These are phyloP conservation scores for Neosilurus hyrtlii DNA, from an alignment of 2,797 vertebrate genomes.

Conservation along the genomic window DNA sequence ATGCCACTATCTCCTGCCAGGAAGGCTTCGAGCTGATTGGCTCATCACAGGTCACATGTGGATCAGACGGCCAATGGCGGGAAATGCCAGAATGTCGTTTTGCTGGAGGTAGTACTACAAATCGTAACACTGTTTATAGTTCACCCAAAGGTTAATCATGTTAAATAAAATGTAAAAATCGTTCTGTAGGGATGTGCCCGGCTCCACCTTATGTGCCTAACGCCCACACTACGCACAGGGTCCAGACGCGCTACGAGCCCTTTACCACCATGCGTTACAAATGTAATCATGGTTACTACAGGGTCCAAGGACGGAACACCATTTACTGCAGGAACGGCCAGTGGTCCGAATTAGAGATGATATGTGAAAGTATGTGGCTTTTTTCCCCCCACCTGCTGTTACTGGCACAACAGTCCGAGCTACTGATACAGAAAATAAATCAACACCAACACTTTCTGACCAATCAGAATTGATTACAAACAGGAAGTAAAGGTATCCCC, in stretches of 20 bases:
- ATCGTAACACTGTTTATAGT: background rate
- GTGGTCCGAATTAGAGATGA: conserved; percentile 60
- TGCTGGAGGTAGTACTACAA: background rate
- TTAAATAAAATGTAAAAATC: background rate
- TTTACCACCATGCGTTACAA: conserved; percentile 52
- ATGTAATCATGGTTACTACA: conserved; percentile 59
- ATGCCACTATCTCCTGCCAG: conserved; percentile 3
- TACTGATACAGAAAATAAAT: background rate
- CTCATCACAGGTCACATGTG: conserved; percentile 31
- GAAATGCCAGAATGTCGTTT: conserved; percentile 11
- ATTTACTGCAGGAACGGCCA: conserved; percentile 54
- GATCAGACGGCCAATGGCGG: conserved; percentile 34
- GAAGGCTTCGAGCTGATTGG: conserved; percentile 30
- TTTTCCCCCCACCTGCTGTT: too few relatives aligned
- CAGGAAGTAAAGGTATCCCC: background rate
- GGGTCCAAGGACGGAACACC: conserved; percentile 44
- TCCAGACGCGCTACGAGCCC: conserved; percentile 38
- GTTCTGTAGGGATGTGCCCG: conserved; percentile 54
- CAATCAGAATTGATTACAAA: background rate
- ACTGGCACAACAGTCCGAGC: background rate
- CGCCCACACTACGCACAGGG: conserved; percentile 33
- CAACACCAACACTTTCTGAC: background rate
- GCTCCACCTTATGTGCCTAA: conserved; percentile 40
- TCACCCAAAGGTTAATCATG: background rate
- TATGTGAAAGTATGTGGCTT: conserved; percentile 63